Conservation (phyloP, 2,888 invertebrate genomes). For the Harpagoxenus sublaevis region DNA sequence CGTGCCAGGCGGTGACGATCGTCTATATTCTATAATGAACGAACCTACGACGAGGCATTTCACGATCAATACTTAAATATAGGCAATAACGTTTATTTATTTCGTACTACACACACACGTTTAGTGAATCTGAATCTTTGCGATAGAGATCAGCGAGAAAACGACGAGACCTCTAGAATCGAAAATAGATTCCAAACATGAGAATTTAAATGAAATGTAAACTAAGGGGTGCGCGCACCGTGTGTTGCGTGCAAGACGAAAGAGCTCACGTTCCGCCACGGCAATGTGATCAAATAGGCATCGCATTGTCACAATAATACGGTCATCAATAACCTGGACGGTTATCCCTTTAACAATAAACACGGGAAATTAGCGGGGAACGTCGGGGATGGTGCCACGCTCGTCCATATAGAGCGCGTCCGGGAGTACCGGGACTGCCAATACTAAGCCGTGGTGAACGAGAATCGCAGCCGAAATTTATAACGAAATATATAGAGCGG, state of each 20-base stretch:
- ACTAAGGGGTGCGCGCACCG: neutral
- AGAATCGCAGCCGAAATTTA: slow-evolving; percentile 44
- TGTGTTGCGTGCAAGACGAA: neutral
- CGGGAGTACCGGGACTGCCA: neutral
- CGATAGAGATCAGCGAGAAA: neutral
- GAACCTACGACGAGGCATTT: neutral
- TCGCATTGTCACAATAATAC: slow-evolving; percentile 31
- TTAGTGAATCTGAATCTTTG: too few relatives aligned
- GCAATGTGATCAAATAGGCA: slow-evolving; percentile 4
- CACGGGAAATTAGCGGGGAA: slow-evolving; percentile 11
- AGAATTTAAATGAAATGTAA: slow-evolving; percentile 14
- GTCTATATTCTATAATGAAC: neutral
- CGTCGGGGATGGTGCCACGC: neutral
- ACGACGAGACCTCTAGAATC: neutral
- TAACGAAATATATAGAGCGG: slow-evolving; percentile 54
- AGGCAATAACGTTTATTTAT: neutral
- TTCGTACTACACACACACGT: neutral
- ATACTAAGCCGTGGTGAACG: slow-evolving; percentile 12
- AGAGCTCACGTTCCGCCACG: neutral
- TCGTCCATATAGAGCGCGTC: too few relatives aligned
- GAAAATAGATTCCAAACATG: neutral
- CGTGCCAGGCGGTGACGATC: slow-evolving; percentile 44
- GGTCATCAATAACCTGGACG: slow-evolving; percentile 29
- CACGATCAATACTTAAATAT: slow-evolving; percentile 36
- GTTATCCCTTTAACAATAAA: slow-evolving; percentile 34